Evolutionary conservation across 1,140 invertebrate species (phyloP), one percentile per base, ranked within the genome.

Genomic region (Caenorhabditis tropicalis): DNA sequence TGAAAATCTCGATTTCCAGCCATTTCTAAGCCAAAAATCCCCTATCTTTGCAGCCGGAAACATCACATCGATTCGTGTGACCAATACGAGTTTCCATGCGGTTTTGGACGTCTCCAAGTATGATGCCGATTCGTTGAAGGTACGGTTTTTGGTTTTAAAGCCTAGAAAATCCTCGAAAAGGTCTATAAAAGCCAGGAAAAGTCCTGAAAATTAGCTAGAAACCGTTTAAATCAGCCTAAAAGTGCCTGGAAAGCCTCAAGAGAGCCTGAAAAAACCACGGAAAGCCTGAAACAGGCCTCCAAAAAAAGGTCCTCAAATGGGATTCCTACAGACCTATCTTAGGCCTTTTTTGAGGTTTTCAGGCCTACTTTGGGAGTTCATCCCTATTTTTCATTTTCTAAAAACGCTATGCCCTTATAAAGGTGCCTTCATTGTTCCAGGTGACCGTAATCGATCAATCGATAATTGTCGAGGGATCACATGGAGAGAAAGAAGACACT

Each of bases 401-500:
- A 43, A 49, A 46, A 19, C 79, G 60, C n/a, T 79, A 46, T n/a
- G n/a, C n/a, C n/a, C n/a, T n/a, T n/a, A n/a, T n/a, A n/a, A n/a
- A n/a, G n/a, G n/a, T n/a, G n/a, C n/a, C 19, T 31, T 1, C 19
- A 74, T n/a, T 31, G 56, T 58, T 65, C 19, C 51, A 85, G 84
- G 84, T 87, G 6, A 86, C 87, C 12, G 84, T 87, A 21, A 65
- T 86, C 65, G 86, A 85, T 31, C 27, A 74, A 21, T 29, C 36
- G 19, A 86, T 87, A 46, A 81, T 87, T 2, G 79, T 87, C 53
- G 87, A 87, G 46, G 87, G 83, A 48, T 86, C 74, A 0, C 86
- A 87, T 27, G 83, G 56, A n/a, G 87, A 87, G 84, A 87, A 87
- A 36, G 80, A 51, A 6, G 87, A 87, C 36, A 79, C 88, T 0